Base-by-base conservation (phyloP, 2,888 invertebrate species). In the Lasioglossum morio region DNA sequence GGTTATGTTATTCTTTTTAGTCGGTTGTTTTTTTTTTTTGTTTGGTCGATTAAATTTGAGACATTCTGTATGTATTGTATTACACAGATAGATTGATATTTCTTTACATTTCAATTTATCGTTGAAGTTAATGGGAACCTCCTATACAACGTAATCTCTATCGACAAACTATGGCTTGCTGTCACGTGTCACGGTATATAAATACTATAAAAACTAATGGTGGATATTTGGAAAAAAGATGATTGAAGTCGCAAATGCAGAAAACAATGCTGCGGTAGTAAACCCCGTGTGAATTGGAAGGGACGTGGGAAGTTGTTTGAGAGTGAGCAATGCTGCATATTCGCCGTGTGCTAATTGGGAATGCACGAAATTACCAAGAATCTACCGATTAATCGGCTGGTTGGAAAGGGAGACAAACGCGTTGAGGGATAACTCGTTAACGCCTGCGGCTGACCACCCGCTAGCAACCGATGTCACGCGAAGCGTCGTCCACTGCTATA, bases 381-480 rank as follows among this genome's bases (percentile, higher is more conserved):
- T 91, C 87, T 88, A 91, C 84, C 86, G 91, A 91, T 91, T 91
- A 88, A 91, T 91, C 84, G 80, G 77, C 77, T 23, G 46, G 75
- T 69, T 82, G 79, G 86, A 77, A 73, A 79, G 87, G 82, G 86
- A 79, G 90, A 89, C 85, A 84, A 85, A 84, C 82, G 78, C 66
- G 84, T 79, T 48, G 81, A 82, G 89, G 90, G 80, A 79, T 87
- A 91, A 90, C 91, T 89, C 88, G 91, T 91, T 91, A 91, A 79
- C 81, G 85, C 57, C 37, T 91, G 91, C 84, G 91, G 91, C 85
- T 90, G 84, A 88, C 91, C 91, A 81, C 88, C 77, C 78, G 90
- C 90, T 90, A 83, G 84, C 88, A 70, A 72, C 87, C 90, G 91
- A 91, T 91, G 88, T 90, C 85, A 66, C 72, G 77, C 70, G 66